These are phyloP conservation scores for Oreochromis tanganicae DNA, from an alignment of 2,113 vertebrate species.

Conservation along the genomic window DNA sequence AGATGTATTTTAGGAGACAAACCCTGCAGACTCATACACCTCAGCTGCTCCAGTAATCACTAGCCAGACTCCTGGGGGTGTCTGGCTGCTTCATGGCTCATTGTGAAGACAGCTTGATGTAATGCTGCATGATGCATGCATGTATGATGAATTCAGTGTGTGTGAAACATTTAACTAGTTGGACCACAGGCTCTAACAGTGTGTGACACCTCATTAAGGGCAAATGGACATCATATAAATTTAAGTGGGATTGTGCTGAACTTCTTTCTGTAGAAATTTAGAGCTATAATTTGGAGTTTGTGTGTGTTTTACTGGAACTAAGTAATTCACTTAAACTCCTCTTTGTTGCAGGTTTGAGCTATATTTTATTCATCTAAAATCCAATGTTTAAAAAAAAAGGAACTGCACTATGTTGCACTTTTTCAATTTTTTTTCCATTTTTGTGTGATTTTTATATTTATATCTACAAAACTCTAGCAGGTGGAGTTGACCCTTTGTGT, in stretches of 20 bases:
- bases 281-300: background rate
- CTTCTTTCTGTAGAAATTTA: background rate
- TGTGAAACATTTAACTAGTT: background rate
- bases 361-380: background rate
- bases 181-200: background rate
- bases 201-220: background rate
- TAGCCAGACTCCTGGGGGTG: background rate
- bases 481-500: background rate
- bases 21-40: background rate
- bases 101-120: background rate
- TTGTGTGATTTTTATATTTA: background rate
- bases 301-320: background rate
- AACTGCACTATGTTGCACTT: background rate
- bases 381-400: fast-evolving
- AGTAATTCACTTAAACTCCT: background rate
- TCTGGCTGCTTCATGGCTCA: background rate
- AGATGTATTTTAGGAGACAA: background rate
- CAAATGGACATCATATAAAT: background rate
- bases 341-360: background rate
- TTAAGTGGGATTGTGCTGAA: background rate
- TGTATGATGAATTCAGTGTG: background rate
- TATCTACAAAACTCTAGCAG: background rate
- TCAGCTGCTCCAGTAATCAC: background rate
- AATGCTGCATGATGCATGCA: background rate
- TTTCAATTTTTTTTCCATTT: background rate